Evolutionary conservation across 2,113 vertebrate genomes (phyloP), one percentile per base, ranked within the genome.

Genomic region (Cettia cetti): DNA sequence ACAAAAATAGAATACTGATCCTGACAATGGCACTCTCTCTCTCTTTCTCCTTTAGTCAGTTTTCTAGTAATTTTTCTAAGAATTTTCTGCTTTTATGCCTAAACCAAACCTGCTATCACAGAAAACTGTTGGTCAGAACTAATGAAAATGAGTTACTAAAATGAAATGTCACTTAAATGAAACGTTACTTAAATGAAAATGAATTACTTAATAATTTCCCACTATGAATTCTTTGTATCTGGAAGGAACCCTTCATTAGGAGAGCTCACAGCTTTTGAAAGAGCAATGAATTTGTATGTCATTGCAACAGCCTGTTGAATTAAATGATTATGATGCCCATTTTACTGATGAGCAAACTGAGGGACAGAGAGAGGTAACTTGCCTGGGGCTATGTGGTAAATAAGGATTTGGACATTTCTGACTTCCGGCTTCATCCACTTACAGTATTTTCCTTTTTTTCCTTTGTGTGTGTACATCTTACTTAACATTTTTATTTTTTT

Each of bases 241-340:
- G 22, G 44, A 21, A 92, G 65, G 60, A 86, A 31, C 28, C 44
- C 40, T 91, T 95, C 60, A n/a, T 94, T 90, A 94, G 52, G 28
- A 91, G 15, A 79, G 6, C 80, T 89, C 80, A 64, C 26, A 75
- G 61, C 39, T 93, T 92, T 89, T 71, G 76, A 93, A 96, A 78
- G 69, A 89, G 53, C 76, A 84, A 37, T 78, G 83, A 78, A 82
- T 89, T 86, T 75, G 23, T 88, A 77, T 86, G 60, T 79, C 65
- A 54, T 53, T 82, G 81, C 42, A 95, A 68, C 44, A 92, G 71
- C 72, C 83, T 94, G 83, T 93, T 95, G 95, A 78, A 81, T 89
- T 66, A 82, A 86, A 69, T 87, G 17, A 22, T 82, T 85, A 54
- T 91, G 75, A 83, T 87, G 33, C 59, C 77, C 63, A 59, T 81